Base-by-base conservation (phyloP, 1,140 invertebrate genomes). In the Bombus fervidus region DNA sequence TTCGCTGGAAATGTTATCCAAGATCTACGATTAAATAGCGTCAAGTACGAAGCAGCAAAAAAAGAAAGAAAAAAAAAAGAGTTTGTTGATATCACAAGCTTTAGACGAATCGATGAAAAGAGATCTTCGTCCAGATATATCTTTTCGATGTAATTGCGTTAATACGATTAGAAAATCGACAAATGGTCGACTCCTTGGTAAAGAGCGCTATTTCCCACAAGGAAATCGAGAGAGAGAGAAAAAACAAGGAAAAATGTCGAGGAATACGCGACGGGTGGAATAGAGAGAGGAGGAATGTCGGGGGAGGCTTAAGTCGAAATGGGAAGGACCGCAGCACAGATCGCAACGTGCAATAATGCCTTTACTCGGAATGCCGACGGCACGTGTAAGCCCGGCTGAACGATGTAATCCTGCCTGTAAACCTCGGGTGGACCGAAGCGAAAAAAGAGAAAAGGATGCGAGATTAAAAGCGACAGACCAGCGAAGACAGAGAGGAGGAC, bases 331-430 rank as follows among this genome's bases (percentile, higher is more conserved):
- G 53, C 80, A 78, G 69, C 85, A 80, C 77, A 81, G 62, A 85
- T 87, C 88, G 86, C 82, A 80, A 83, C 57, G 83, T 69, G 84
- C 86, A 86, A 85, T 88, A 90, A 90, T 90, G 69, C 81, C 72
- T 76, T 81, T 34, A 79, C 69, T 68, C 43, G 79, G 86, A 87
- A 92, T 84, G 86, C 74, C 85, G 75, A 77, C 85, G 83, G 83
- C 66, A 88, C 89, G 89, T 87, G 87, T 92, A 93, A 93, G 91
- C 91, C 86, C 75, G 86, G 85, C 87, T 88, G 86, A 91, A 90
- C 84, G 89, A 89, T 81, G 89, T 93, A 93, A 93, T 90, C 89
- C 85, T 75, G 86, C 81, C 86, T 90, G 90, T 91, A 94, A 94
- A 93, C 89, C 90, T 91, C 85, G 80, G 68, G 68, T 80, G 80